Base-by-base conservation (phyloP, 2,113 vertebrate genomes). In the Deroptyus accipitrinus region DNA sequence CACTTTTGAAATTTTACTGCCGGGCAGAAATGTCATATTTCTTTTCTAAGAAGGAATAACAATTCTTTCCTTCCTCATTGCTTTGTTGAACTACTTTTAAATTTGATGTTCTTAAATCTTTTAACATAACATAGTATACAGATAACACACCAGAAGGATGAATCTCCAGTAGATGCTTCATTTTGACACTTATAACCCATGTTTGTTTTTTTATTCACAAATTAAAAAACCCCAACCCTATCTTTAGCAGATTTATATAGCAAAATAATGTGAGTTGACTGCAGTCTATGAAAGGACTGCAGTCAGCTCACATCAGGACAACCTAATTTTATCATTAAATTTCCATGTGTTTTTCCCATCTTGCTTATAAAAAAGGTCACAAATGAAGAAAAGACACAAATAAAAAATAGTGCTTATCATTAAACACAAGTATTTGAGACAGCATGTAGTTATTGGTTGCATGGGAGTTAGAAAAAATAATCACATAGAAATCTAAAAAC, bases 171-270 rank as follows among this genome's bases (percentile, higher is more conserved):
- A 57, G 14, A 35, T 57, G 22, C 39, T 77, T 82, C 8, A 15
- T 86, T 93, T 84, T 89, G n/a, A 63, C 28, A 23, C 6, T 2
- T 88, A 30, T 22, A 88, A 35, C 4, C 10, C 44, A 7, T 70
- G 7, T 17, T 70, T 59, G 1, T 78, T 84, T 70, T 37, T 23
- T 70, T 80, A 73, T 80, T 88, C 14, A 62, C 9, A 66, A 18
- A 44, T 35, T 35, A 27, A 61, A 90, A 37, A 0, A 1, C 0
- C 6, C 13, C 13, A 59, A 15, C 33, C 23, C 4, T 28, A 62
- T 76, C 10, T 33, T 31, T 48, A 18, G 7, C 33, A 72, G 20
- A 39, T 83, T 75, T 52, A 16, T 64, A 6, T 39, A n/a, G 10
- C 35, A 44, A 83, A 90, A 51, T 48, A 7, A 10, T 18, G 3